phyloP scores from a whole-genome alignment of 2,888 invertebrate genomes.

The Megaustenia siamemsis region DNA sequence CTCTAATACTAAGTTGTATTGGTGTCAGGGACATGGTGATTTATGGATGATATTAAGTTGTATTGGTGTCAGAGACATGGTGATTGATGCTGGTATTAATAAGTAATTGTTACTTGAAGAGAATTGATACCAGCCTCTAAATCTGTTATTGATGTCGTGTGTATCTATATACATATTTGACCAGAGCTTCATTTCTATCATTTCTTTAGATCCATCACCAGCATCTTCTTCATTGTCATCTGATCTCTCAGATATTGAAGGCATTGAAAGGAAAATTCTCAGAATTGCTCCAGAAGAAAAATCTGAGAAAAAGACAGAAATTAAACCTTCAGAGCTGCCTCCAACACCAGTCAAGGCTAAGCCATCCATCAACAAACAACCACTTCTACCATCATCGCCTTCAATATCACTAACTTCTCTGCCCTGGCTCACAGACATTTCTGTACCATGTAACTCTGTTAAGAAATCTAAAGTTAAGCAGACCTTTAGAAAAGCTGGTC shows the following conservation, averaged over 20 bases:
- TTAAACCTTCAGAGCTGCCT: background rate
- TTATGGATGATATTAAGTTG: no score
- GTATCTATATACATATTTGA: background rate
- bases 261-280: background rate
- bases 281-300: background rate
- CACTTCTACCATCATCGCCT: background rate
- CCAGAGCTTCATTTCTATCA: background rate
- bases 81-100: no score
- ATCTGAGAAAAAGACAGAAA: slow-evolving; percentile 1
- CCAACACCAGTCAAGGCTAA: background rate
- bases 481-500: background rate
- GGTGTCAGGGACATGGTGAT: no score
- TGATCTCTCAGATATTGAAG: slow-evolving; percentile 16
- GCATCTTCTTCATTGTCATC: slow-evolving; percentile 14
- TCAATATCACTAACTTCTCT: slow-evolving; percentile 17
- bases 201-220: background rate
- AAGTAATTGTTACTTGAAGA: no score
- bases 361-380: background rate
- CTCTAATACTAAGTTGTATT: no score
- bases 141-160: no score
- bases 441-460: background rate
- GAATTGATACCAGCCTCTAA: no score
- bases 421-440: background rate
- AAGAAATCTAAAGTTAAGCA: background rate
- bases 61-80: no score